Conservation (phyloP, 2,797 vertebrate genomes). For the Hydrolagus colliei region DNA sequence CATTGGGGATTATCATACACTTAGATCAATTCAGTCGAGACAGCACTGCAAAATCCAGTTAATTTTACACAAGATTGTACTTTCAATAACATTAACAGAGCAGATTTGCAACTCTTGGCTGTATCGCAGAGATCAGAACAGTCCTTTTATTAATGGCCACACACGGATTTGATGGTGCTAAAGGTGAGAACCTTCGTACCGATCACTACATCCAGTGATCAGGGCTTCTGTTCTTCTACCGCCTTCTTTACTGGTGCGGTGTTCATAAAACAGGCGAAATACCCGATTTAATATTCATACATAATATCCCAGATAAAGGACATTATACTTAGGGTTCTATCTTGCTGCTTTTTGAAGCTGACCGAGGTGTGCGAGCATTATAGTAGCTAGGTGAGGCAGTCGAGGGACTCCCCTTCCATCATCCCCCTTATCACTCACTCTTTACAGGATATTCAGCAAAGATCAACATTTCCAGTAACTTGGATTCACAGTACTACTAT, state of each 20-base stretch:
- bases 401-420: slow-evolving; percentile 58
- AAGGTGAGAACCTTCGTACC: slow-evolving; percentile 26
- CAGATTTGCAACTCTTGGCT: neutral
- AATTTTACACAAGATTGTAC: slow-evolving; percentile 17
- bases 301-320: slow-evolving; percentile 7
- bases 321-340: neutral
- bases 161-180: slow-evolving; percentile 21
- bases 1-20: slow-evolving; percentile 22
- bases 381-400: slow-evolving; percentile 58
- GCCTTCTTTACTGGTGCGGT: slow-evolving; percentile 13
- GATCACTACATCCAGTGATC: slow-evolving; percentile 24
- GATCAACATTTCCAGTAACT: slow-evolving; percentile 31
- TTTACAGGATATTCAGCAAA: slow-evolving; percentile 62
- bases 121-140: neutral
- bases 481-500: neutral
- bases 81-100: slow-evolving; percentile 12
- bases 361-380: slow-evolving; percentile 38
- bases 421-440: slow-evolving; percentile 60
- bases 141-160: slow-evolving; percentile 7
- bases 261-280: slow-evolving; percentile 23
- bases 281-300: slow-evolving; percentile 2
- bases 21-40: slow-evolving; percentile 12
- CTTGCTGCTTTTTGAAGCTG: neutral
- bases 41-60: slow-evolving; percentile 23
- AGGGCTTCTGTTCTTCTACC: slow-evolving; percentile 27